Conservation (phyloP, 1,140 invertebrate genomes). For the Ceratina australensis region DNA sequence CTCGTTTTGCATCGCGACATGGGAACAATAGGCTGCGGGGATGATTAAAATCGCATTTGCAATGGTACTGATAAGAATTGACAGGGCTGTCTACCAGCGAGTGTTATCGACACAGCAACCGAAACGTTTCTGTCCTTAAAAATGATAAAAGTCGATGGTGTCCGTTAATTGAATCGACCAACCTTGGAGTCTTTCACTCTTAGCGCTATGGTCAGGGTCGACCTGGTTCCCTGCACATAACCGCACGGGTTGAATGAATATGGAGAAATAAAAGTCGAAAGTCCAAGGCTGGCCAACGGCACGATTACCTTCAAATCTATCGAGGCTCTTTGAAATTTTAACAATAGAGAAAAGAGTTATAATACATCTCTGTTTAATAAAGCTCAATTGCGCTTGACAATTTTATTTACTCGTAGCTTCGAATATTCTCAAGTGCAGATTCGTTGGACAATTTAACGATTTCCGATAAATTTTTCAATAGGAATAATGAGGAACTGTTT, state of each 20-base stretch:
- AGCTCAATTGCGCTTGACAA: too few species aligned
- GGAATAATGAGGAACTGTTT: background rate
- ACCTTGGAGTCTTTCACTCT: slow-evolving; percentile 5
- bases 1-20: background rate
- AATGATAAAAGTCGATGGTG: slow-evolving; percentile 11
- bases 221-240: background rate
- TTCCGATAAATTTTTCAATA: background rate
- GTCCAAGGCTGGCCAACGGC: background rate
- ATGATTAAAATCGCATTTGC: slow-evolving; percentile 4
- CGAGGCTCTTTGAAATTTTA: background rate
- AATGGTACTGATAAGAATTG: slow-evolving; percentile 19
- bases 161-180: slow-evolving; percentile 20
- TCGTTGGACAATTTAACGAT: background rate
- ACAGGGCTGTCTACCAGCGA: slow-evolving; percentile 14
- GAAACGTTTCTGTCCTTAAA: slow-evolving; percentile 2
- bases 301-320: background rate
- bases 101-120: slow-evolving; percentile 34
- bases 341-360: background rate
- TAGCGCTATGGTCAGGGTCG: slow-evolving; percentile 3
- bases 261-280: background rate
- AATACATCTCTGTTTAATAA: too few species aligned
- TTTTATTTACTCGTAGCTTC: too few species aligned
- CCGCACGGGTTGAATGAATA: background rate
- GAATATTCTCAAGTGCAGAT: background rate
- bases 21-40: background rate